A percentile compares a stretch with the other conserved stretches of the same genome.
phyloP scores from a whole-genome alignment of 2,113 vertebrate species.

The Oenanthe oenanthe region DNA sequence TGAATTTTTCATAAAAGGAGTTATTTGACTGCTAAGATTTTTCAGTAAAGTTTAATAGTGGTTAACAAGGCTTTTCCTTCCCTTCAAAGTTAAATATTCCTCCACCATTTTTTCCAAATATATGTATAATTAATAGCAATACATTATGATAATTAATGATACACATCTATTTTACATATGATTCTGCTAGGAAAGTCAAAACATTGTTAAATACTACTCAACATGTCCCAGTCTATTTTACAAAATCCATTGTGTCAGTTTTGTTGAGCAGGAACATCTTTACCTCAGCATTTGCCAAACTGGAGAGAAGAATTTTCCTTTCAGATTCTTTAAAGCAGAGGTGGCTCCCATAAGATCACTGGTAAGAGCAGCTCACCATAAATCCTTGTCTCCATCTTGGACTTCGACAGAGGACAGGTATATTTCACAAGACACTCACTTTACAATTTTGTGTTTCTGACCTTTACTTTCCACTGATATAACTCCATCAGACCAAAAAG shows the following conservation, averaged over 20 bases:
- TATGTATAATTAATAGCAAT: background rate
- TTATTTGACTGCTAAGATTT: background rate
- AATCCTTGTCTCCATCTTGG: rapidly evolving
- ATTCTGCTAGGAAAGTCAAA: background rate
- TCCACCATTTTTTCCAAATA: background rate
- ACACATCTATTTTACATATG: background rate
- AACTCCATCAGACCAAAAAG: background rate
- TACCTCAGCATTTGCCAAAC: background rate
- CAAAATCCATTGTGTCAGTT: background rate
- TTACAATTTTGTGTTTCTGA: background rate
- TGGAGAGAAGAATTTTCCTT: background rate
- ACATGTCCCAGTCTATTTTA: background rate
- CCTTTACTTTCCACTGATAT: background rate
- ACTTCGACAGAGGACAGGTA: background rate
- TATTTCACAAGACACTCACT: background rate
- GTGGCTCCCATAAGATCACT: background rate
- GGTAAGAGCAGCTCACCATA: background rate
- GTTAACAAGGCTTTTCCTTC: background rate
- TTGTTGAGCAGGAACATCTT: background rate
- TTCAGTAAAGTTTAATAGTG: background rate
- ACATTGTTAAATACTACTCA: background rate
- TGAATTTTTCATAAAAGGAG: background rate
- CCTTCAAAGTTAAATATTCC: background rate
- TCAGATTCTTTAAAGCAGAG: background rate
- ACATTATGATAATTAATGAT: background rate